phyloP scores from a whole-genome alignment of 1,140 invertebrate genomes.

The Berghia stephanieae region DNA sequence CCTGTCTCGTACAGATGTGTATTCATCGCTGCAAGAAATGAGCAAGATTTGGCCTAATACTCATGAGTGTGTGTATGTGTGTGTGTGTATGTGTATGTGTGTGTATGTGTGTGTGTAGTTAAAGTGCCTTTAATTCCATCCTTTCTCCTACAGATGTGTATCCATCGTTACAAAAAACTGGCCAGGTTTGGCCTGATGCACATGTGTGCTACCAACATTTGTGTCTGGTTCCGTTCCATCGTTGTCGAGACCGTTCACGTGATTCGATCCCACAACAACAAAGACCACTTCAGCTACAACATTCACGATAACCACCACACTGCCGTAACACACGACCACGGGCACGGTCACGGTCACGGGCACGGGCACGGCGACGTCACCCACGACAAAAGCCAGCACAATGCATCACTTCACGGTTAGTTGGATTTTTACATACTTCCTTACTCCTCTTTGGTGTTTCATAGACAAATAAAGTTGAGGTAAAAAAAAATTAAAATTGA shows the following conservation, averaged over 20 bases:
- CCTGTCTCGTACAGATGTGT: conserved; percentile 41
- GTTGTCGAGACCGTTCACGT: conserved; percentile 50
- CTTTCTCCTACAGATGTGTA: conserved; percentile 78
- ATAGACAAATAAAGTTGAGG: too few species aligned
- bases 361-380: neutral
- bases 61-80: too few species aligned
- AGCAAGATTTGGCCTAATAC: conserved; percentile 93
- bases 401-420: neutral
- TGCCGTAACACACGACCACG: neutral
- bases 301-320: neutral
- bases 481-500: too few species aligned
- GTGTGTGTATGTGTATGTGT: too few species aligned
- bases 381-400: neutral
- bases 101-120: too few species aligned
- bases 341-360: neutral
- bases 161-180: conserved; percentile 26
- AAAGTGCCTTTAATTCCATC: too few species aligned
- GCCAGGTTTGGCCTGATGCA: conserved; percentile 93
- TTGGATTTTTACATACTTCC: neutral
- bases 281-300: neutral
- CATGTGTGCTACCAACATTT: conserved; percentile 94
- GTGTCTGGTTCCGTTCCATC: conserved; percentile 74
- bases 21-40: conserved; percentile 78
- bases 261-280: conserved; percentile 30
- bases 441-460: too few species aligned